Evolutionary conservation across 1,140 invertebrate species (phyloP).

Genomic region (Frieseomelitta varia): DNA sequence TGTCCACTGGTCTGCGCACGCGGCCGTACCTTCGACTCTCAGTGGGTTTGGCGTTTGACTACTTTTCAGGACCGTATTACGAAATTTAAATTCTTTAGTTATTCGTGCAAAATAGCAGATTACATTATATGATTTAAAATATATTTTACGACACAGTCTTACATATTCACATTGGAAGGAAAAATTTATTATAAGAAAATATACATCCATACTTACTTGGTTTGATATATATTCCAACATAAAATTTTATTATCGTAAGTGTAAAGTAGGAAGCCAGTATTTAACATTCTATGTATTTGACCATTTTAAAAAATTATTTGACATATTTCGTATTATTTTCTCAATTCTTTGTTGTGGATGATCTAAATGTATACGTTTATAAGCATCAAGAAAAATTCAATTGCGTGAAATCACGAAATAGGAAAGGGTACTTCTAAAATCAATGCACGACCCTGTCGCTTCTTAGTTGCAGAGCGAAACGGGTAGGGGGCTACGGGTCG

Average conservation of each 20-base stretch:
- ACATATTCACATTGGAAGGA: not conserved
- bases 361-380: not conserved
- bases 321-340: not conserved
- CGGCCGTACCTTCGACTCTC: slow-evolving; percentile 44
- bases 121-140: not conserved
- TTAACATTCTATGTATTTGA: not conserved
- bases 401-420: not conserved
- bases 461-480: slow-evolving; percentile 45
- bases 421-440: slow-evolving; percentile 1
- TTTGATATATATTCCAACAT: not conserved
- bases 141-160: not conserved
- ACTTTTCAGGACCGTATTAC: slow-evolving; percentile 40
- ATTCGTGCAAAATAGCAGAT: not conserved
- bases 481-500: slow-evolving; percentile 64
- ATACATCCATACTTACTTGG: not conserved
- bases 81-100: not conserved
- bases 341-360: too few species aligned
- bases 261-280: not conserved
- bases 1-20: slow-evolving; percentile 51
- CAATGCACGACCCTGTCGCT: slow-evolving; percentile 50
- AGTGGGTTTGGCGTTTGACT: slow-evolving; percentile 46
- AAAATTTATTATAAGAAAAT: not conserved
- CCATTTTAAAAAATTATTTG: not conserved
- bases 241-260: not conserved
- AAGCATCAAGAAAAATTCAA: not conserved